Conservation (phyloP, 2,797 vertebrate species). For the Gymnopithys bicolor region DNA sequence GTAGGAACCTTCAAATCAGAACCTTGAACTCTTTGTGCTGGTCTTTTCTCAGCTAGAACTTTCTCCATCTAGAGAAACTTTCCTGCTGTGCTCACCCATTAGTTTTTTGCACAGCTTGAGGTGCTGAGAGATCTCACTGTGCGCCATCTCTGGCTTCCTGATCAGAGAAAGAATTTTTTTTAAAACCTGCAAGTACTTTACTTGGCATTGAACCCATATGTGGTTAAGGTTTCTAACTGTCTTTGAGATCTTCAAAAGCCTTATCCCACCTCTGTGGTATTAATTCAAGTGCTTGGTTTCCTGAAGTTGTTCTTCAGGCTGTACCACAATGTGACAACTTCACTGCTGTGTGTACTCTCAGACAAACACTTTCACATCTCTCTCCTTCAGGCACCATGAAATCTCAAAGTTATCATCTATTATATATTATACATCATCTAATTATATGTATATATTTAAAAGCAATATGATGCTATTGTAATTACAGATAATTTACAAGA, state of each 20-base stretch:
- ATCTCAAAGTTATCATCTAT: neutral
- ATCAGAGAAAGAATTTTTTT: neutral
- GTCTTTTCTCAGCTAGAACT: neutral
- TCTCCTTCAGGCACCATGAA: neutral
- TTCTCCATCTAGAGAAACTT: neutral
- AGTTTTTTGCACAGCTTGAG: neutral
- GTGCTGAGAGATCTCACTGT: neutral
- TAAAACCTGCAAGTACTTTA: neutral
- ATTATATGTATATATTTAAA: neutral
- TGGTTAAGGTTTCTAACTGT: neutral
- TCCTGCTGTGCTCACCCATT: neutral
- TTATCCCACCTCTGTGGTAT: neutral
- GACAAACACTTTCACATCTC: neutral
- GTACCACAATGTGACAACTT: fast-evolving
- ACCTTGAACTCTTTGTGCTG: neutral
- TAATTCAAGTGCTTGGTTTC: neutral
- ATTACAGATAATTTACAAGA: neutral
- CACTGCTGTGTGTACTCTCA: neutral
- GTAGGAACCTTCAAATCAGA: neutral
- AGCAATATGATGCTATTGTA: neutral
- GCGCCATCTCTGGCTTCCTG: fast-evolving
- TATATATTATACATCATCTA: neutral
- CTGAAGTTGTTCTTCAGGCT: neutral
- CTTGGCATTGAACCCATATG: neutral
- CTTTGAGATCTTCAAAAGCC: neutral